A percentile compares a stretch with the other conserved stretches of the same genome.
These are phyloP conservation scores for Drosophila cracens DNA, from an alignment of 2,888 invertebrate genomes.

Conservation along the genomic window DNA sequence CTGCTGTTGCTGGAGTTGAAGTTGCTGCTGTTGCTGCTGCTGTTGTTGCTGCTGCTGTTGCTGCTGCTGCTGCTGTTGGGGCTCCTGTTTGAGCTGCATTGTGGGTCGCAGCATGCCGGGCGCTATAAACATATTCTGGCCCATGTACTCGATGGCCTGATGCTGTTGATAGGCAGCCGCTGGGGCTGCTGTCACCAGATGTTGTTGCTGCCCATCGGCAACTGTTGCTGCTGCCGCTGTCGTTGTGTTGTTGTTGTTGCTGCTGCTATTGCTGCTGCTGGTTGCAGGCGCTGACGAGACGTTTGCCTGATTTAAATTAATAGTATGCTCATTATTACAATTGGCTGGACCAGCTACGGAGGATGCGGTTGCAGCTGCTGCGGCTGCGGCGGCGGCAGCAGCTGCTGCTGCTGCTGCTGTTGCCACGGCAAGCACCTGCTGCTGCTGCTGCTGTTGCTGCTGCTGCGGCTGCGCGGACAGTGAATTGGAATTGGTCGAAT, in stretches of 20 bases:
- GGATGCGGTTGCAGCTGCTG: constrained; percentile 52
- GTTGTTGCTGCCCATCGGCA: constrained; percentile 55
- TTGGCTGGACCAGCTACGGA: constrained; percentile 69
- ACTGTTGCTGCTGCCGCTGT: constrained; percentile 56
- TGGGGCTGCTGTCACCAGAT: constrained; percentile 59
- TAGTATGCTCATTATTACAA: constrained; percentile 83
- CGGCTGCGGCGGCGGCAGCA: constrained; percentile 60
- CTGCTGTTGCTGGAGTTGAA: constrained; percentile 63
- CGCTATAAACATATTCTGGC: constrained; percentile 84
- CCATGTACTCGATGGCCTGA: constrained; percentile 82
- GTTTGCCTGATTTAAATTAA: constrained; percentile 83
- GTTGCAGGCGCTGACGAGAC: constrained; percentile 59
- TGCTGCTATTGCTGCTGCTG: constrained; percentile 50
- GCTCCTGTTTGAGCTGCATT: constrained; percentile 77
- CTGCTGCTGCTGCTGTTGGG: constrained; percentile 63
- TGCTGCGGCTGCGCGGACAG: constrained; percentile 63
- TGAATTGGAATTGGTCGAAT: constrained; percentile 58
- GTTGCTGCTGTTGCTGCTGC: constrained; percentile 59
- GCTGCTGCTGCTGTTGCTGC: constrained; percentile 66
- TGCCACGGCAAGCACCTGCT: constrained; percentile 70
- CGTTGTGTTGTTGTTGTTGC: constrained; percentile 44
- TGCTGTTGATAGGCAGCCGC: constrained; percentile 75
- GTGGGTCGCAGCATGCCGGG: constrained; percentile 79
- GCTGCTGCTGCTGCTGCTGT: constrained; percentile 63
- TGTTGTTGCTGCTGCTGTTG: constrained; percentile 66